phyloP scores from a whole-genome alignment of 2,888 invertebrate species.

The Eucriotettix oculatus region DNA sequence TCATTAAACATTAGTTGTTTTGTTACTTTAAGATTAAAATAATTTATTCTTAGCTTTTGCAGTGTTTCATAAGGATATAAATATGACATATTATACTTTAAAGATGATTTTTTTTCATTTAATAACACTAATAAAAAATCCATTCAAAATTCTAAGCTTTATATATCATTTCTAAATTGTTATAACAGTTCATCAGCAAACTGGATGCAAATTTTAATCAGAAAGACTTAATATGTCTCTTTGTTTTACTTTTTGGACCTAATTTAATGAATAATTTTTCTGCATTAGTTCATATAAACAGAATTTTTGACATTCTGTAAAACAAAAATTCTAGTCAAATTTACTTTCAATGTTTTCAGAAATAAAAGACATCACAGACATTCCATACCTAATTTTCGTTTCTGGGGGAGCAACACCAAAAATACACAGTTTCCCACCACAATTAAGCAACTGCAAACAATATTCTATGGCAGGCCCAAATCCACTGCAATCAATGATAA shows the following conservation, averaged over 20 bases:
- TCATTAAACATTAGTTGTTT: background rate
- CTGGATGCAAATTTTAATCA: too few species aligned
- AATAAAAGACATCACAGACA: background rate
- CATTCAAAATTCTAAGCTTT: too few species aligned
- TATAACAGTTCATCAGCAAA: too few species aligned
- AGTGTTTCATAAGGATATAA: too few species aligned
- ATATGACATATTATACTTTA: too few species aligned
- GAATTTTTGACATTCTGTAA: background rate
- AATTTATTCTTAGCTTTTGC: background rate
- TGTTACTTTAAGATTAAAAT: background rate
- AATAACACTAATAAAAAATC: too few species aligned
- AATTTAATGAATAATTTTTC: background rate
- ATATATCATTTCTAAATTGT: too few species aligned
- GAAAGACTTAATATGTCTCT: too few species aligned
- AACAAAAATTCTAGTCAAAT: too few species aligned
- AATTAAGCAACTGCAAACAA: conserved; percentile 34
- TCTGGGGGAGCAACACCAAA: conserved; percentile 48
- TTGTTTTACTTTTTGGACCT: too few species aligned
- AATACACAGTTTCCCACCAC: conserved; percentile 47
- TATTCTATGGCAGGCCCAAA: conserved; percentile 50
- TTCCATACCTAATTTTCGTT: conserved; percentile 24
- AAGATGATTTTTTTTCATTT: too few species aligned
- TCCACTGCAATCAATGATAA: conserved; percentile 56
- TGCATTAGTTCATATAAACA: background rate
- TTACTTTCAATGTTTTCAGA: too few species aligned